Conservation (phyloP, 1,140 invertebrate species). For the Anastatus disparis region DNA sequence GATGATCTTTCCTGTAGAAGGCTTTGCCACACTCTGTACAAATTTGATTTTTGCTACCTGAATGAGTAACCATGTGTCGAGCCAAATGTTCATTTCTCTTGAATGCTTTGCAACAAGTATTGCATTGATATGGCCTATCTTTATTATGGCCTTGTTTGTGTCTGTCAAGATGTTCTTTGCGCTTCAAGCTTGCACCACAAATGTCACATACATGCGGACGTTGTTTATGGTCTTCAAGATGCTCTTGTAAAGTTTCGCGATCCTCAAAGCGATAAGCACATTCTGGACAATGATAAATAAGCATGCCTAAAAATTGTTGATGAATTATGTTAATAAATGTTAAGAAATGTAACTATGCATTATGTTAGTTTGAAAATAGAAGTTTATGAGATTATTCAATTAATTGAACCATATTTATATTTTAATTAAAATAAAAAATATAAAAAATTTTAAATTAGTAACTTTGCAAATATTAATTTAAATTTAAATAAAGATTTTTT, state of each 20-base stretch:
- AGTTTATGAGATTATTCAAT: too few relatives aligned
- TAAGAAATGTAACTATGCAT: too few relatives aligned
- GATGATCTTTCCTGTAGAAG: constrained; percentile 72
- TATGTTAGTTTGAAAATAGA: too few relatives aligned
- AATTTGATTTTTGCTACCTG: constrained; percentile 68
- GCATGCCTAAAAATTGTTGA: constrained; percentile 48
- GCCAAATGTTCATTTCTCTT: constrained; percentile 70
- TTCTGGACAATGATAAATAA: constrained; percentile 64
- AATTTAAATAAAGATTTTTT: too few relatives aligned
- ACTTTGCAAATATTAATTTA: too few relatives aligned
- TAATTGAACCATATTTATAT: too few relatives aligned
- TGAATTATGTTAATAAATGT: too few relatives aligned
- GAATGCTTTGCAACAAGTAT: constrained; percentile 68
- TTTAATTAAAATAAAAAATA: too few relatives aligned
- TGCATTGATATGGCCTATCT: constrained; percentile 68
- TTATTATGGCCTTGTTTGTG: constrained; percentile 69
- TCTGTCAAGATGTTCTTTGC: constrained; percentile 67
- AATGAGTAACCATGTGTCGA: constrained; percentile 69
- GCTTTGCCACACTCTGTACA: constrained; percentile 72
- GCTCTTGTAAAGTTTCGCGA: constrained; percentile 60
- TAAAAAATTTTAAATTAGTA: too few relatives aligned
- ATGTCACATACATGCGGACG: constrained; percentile 68
- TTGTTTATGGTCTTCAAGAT: constrained; percentile 61
- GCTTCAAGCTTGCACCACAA: constrained; percentile 66
- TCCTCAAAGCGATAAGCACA: constrained; percentile 64